Evolutionary conservation across 2,888 invertebrate species (phyloP).

Genomic region (Tiphia femorata): DNA sequence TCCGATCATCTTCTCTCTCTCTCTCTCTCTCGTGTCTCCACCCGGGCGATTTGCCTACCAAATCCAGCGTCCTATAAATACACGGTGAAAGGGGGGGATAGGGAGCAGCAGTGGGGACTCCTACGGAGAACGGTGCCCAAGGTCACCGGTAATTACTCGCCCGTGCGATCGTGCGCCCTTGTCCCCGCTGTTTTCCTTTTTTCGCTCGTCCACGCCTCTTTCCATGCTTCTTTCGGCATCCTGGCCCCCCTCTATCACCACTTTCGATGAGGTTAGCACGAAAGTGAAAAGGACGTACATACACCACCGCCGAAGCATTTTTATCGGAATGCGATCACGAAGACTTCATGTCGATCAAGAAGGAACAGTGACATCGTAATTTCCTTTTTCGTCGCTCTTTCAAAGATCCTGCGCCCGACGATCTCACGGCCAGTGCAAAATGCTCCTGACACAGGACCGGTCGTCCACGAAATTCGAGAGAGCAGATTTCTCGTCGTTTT

Average conservation of each 20-base stretch:
- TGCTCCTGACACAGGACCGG: no score
- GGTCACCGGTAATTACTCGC: constrained; percentile 44
- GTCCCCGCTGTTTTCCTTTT: not conserved
- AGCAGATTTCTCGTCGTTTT: not conserved
- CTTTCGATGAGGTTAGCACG: not conserved
- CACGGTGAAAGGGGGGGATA: constrained; percentile 20
- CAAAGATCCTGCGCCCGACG: no score
- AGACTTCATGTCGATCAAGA: no score
- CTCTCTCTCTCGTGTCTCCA: constrained; percentile 6
- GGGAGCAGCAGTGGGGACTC: no score
- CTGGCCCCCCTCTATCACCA: not conserved
- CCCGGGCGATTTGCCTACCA: constrained; percentile 54
- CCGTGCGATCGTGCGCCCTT: constrained; percentile 5
- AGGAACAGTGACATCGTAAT: no score
- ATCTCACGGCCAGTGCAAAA: no score
- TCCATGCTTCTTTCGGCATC: not conserved
- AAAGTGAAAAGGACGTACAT: not conserved
- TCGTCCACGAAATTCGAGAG: not conserved
- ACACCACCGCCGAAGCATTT: not conserved
- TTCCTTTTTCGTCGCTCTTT: no score
- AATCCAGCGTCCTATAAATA: constrained; percentile 46
- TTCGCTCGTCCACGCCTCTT: not conserved
- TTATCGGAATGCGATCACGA: no score
- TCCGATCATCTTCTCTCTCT: not conserved
- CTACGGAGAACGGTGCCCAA: constrained; percentile 43